Base-by-base conservation (phyloP, 2,113 vertebrate genomes). In the Lanius ludovicianus region DNA sequence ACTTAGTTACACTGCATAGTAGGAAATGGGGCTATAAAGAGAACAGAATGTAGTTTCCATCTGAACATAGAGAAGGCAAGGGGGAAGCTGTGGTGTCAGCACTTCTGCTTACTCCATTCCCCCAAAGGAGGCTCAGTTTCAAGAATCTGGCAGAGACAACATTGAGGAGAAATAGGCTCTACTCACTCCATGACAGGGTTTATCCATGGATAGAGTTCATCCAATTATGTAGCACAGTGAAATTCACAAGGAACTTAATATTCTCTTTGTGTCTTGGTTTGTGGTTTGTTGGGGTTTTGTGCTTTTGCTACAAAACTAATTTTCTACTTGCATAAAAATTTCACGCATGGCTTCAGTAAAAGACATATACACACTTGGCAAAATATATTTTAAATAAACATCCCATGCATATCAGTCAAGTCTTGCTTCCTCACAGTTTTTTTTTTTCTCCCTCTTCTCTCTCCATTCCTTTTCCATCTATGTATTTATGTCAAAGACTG, bases 1-100 rank as follows among this genome's bases (percentile, higher is more conserved):
- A 69, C 53, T 94, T 94, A 16, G 30, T 91, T 90, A 65, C 59
- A 67, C 27, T 67, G 30, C 52, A n/a, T 27, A 81, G 82, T 47
- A 74, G 80, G 47, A 81, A 92, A 62, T 7, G 17, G 41, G 18
- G 15, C 67, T 89, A 77, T 95, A 93, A 94, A 50, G 50, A 50
- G 39, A 87, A 65, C 13, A 75, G 65, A 85, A 91, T 73, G 47
- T 67, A 85, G 83, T 91, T 96, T 94, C 87, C 79, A 70, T 93
- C n/a, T 49, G 59, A 95, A 85, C 10, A 0, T 13, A 50, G 49
- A 69, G 53, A 82, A 79, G 9, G 30, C 2, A 8, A 80, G 50
- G 23, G 85, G 78, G 75, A 95, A 91, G 84, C 50, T 59, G 59
- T 74, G 33, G 82, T 90, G 90, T 97, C 93, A 96, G 93, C 93